Percentiles rank a stretch among this genome's conserved stretches.
These are phyloP conservation scores for Phylloscopus trochiloides DNA, from an alignment of 2,113 vertebrate species.

Conservation along the genomic window DNA sequence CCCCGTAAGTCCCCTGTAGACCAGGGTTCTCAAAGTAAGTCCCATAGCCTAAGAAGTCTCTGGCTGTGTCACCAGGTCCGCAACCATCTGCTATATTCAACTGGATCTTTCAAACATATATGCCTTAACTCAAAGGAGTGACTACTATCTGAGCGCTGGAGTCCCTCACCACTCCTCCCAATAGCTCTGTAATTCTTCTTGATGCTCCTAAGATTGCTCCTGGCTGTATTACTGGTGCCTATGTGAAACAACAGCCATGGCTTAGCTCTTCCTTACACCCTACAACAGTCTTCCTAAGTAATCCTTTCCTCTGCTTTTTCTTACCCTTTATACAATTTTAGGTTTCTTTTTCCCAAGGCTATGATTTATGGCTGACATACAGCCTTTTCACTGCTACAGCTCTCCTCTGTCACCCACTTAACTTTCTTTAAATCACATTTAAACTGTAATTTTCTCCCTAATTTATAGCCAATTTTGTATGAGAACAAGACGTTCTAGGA, in stretches of 20 bases:
- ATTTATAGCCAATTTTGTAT: slow-evolving; percentile 39
- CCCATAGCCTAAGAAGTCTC: background rate
- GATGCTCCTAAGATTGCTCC: background rate
- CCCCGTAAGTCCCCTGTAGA: accelerated
- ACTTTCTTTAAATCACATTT: slow-evolving; percentile 43
- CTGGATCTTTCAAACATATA: background rate
- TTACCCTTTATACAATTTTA: background rate
- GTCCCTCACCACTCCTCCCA: background rate
- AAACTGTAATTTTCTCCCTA: slow-evolving; percentile 44
- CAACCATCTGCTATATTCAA: background rate
- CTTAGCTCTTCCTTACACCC: background rate
- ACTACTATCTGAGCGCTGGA: background rate
- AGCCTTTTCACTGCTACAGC: background rate
- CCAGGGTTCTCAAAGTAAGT: background rate
- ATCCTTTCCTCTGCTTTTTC: background rate
- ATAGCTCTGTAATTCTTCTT: background rate
- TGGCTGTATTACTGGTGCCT: background rate
- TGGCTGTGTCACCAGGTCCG: background rate
- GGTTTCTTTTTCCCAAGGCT: background rate
- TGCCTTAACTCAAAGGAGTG: background rate
- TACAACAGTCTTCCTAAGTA: background rate
- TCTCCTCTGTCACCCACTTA: slow-evolving; percentile 35
- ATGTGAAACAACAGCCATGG: background rate
- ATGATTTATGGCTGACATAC: slow-evolving; percentile 7
- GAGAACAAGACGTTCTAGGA: slow-evolving; percentile 2